These are phyloP conservation scores for Bombus consobrinus DNA, from an alignment of 1,140 invertebrate genomes.

Conservation along the genomic window DNA sequence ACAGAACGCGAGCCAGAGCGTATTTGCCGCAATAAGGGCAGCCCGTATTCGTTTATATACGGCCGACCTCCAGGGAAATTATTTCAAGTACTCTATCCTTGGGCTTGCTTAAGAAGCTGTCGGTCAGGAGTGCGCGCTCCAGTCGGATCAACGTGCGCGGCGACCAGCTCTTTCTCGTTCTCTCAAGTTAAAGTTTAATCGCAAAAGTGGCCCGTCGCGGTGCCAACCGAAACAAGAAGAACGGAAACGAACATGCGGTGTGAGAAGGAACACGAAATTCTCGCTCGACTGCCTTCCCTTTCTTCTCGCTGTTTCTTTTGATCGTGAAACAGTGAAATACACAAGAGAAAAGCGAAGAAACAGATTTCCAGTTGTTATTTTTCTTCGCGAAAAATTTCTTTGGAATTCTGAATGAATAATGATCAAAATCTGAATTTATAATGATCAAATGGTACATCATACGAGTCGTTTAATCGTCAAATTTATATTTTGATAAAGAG, in stretches of 20 bases:
- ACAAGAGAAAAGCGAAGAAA: neutral
- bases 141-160: neutral
- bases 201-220: constrained; percentile 57
- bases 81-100: constrained; percentile 53
- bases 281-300: neutral
- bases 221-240: constrained; percentile 12
- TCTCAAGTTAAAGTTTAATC: constrained; percentile 57
- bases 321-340: neutral
- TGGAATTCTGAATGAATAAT: neutral
- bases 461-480: too few relatives aligned
- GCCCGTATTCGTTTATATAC: constrained; percentile 42
- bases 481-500: too few relatives aligned
- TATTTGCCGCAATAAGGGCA: constrained; percentile 34
- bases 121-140: constrained; percentile 27
- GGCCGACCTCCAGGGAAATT: constrained; percentile 51
- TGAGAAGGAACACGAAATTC: constrained; percentile 29
- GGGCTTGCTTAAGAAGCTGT: constrained; percentile 49
- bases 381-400: neutral
- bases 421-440: neutral
- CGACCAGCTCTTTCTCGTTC: neutral
- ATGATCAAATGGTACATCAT: too few relatives aligned
- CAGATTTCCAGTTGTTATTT: neutral
- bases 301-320: constrained; percentile 26
- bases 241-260: neutral
- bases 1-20: neutral